Conservation (phyloP, 2,113 vertebrate species). For the Garra rufa region DNA sequence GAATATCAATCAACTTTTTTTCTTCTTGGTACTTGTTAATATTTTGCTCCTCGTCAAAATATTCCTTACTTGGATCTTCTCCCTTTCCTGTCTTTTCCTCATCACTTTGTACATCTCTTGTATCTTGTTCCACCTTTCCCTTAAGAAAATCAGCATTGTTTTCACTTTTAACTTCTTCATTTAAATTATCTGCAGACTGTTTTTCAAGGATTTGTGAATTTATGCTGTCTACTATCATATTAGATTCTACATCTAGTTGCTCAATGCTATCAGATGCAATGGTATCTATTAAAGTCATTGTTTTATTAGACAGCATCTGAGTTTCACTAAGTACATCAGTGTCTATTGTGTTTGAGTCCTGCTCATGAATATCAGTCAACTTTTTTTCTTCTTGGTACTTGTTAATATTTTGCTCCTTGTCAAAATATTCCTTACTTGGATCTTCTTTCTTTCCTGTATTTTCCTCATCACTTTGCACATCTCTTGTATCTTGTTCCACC, state of each 20-base stretch:
- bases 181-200: not conserved
- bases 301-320: not conserved
- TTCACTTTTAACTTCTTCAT: not conserved
- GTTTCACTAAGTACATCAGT: not conserved
- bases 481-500: not conserved
- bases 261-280: not conserved
- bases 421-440: slow-evolving; percentile 28
- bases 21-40: not conserved
- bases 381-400: not conserved
- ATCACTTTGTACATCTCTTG: not conserved
- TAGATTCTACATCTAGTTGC: not conserved
- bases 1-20: not conserved
- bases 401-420: not conserved
- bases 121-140: not conserved
- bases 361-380: not conserved
- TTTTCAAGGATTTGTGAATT: not conserved
- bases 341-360: not conserved
- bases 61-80: slow-evolving; percentile 35
- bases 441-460: slow-evolving; percentile 12
- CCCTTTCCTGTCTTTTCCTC: slow-evolving; percentile 9
- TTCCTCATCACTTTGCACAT: slow-evolving; percentile 20
- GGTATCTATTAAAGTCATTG: not conserved
- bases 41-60: not conserved
- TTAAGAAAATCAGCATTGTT: not conserved
- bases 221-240: not conserved